Conservation (phyloP, 1,140 invertebrate species). For the Rhynchophorus ferrugineus region DNA sequence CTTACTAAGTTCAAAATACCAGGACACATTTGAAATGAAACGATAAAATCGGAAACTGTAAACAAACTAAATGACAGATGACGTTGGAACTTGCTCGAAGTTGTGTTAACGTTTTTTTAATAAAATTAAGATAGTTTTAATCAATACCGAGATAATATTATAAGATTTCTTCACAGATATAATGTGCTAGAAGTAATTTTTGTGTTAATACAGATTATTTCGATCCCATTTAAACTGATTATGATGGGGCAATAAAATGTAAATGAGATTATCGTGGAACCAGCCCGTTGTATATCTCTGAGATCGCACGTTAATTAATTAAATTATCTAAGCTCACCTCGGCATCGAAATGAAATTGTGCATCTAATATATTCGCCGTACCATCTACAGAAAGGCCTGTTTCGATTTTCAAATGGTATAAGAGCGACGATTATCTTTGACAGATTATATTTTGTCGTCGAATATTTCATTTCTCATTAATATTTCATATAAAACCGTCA, state of each 20-base stretch:
- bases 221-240: no score
- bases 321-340: conserved; percentile 11
- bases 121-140: no score
- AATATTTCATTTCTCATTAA: conserved; percentile 9
- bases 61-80: no score
- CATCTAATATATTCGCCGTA: conserved; percentile 3
- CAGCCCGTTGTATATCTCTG: not conserved
- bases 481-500: not conserved
- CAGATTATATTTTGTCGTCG: conserved; percentile 13
- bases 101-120: no score
- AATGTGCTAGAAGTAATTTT: no score
- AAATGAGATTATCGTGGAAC: not conserved
- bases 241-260: not conserved
- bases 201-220: no score
- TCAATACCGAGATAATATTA: no score
- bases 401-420: not conserved
- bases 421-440: conserved; percentile 3
- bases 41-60: no score
- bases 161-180: no score
- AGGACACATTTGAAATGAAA: no score
- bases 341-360: conserved; percentile 3
- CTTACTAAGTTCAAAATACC: no score
- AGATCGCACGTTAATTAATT: conserved; percentile 1
- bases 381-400: not conserved
- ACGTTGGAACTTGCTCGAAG: no score